Conservation (phyloP, 1,140 invertebrate species). For the Anastrepha ludens region DNA sequence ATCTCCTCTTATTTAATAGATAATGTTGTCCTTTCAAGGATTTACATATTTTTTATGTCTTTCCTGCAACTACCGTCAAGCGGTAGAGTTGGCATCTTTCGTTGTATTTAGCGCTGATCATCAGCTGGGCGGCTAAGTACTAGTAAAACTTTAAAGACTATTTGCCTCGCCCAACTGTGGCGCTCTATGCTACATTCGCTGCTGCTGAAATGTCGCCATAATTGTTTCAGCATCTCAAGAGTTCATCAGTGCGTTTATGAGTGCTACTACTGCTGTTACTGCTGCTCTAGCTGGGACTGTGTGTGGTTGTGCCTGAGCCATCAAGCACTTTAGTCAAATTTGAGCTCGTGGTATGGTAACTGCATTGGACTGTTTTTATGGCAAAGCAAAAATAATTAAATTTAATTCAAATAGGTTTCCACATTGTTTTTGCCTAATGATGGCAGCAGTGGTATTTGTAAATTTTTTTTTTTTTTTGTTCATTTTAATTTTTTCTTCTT, state of each 20-base stretch:
- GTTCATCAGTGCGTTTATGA: conserved; percentile 30
- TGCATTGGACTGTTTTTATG: conserved; percentile 3
- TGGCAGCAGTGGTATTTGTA: neutral
- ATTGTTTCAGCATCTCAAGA: conserved; percentile 20
- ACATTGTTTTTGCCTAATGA: conserved; percentile 48
- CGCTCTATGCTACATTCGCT: neutral
- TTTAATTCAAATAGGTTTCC: conserved; percentile 47
- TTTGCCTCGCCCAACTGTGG: neutral
- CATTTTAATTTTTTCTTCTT: neutral
- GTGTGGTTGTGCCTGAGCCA: neutral
- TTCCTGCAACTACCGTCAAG: neutral
- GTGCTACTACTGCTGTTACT: neutral
- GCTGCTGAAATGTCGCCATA: neutral
- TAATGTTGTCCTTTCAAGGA: neutral
- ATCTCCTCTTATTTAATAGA: conserved; percentile 16
- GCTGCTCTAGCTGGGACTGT: neutral
- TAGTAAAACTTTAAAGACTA: neutral
- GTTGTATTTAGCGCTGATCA: neutral
- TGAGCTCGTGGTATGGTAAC: conserved; percentile 3
- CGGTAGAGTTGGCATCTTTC: too few relatives aligned
- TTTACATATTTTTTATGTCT: neutral
- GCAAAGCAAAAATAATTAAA: conserved; percentile 39
- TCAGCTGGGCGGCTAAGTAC: neutral
- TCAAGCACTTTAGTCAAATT: neutral
- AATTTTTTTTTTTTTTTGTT: neutral